phyloP scores from a whole-genome alignment of 1,140 invertebrate species.

The Diachasmimorpha longicaudata region DNA sequence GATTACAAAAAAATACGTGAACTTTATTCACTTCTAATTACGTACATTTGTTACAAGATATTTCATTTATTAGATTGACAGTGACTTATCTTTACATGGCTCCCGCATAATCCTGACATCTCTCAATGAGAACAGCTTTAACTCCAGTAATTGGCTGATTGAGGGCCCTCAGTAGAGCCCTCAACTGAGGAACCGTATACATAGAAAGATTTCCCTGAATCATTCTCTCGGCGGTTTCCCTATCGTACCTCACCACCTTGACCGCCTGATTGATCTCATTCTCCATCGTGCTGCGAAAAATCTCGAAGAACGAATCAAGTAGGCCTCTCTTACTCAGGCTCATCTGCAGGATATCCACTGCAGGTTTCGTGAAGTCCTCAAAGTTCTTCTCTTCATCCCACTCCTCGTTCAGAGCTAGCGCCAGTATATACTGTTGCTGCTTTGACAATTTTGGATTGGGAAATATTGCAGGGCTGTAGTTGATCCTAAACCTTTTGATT shows the following conservation, averaged over 20 bases:
- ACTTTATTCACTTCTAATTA: too few species aligned
- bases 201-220: neutral
- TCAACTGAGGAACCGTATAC: neutral
- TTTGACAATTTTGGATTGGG: slow-evolving; percentile 35
- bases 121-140: neutral
- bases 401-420: slow-evolving; percentile 33
- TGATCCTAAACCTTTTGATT: slow-evolving; percentile 28
- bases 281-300: neutral
- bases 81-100: too few species aligned
- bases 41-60: too few species aligned
- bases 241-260: neutral
- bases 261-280: neutral
- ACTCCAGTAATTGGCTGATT: neutral
- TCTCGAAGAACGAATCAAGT: neutral
- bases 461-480: slow-evolving; percentile 20
- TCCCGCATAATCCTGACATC: neutral
- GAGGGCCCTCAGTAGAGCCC: neutral
- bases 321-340: neutral
- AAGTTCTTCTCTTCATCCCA: neutral
- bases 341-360: neutral
- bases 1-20: neutral
- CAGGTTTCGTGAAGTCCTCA: neutral
- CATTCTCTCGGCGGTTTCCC: neutral
- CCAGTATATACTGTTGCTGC: slow-evolving; percentile 31
- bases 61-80: too few species aligned